phyloP scores from a whole-genome alignment of 2,113 vertebrate species.

The Anhinga anhinga region DNA sequence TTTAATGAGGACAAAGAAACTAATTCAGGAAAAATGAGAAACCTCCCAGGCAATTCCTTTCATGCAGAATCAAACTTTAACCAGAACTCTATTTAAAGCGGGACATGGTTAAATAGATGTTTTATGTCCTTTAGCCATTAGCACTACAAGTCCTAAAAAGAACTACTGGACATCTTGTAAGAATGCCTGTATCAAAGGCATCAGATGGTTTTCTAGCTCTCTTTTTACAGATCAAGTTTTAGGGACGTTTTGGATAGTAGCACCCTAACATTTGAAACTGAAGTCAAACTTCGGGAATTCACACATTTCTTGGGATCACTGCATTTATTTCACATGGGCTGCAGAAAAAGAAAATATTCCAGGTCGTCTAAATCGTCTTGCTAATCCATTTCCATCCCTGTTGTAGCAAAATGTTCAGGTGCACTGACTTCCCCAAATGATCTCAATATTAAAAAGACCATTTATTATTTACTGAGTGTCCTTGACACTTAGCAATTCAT shows the following conservation, averaged over 20 bases:
- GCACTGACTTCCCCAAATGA: background rate
- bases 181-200: background rate
- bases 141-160: background rate
- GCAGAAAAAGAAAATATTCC: background rate
- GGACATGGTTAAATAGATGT: background rate
- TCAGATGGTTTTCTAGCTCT: background rate
- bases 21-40: background rate
- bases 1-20: background rate
- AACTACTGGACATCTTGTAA: background rate
- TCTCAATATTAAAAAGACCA: background rate
- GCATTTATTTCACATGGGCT: background rate
- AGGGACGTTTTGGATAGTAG: background rate
- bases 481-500: background rate
- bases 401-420: background rate
- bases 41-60: background rate
- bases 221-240: background rate
- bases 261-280: background rate
- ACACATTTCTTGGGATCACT: background rate
- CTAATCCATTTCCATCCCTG: background rate
- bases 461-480: constrained; percentile 6
- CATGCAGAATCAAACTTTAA: background rate
- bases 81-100: background rate
- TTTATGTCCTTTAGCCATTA: background rate
- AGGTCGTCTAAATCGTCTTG: background rate
- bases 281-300: background rate